phyloP scores from a whole-genome alignment of 2,113 vertebrate genomes.

The Trochalopteron elliotii region DNA sequence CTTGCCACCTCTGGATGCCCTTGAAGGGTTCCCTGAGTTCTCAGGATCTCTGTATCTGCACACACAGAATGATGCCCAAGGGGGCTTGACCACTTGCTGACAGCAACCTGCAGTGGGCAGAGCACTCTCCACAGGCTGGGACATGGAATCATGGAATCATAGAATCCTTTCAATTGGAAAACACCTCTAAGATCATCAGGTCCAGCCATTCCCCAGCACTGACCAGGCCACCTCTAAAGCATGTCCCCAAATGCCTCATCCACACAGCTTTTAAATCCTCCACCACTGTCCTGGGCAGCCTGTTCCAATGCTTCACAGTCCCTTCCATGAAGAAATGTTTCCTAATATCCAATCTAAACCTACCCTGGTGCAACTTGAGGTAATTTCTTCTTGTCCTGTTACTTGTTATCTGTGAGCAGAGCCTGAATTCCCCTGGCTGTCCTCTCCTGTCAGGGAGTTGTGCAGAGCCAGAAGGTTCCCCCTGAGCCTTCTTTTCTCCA shows the following conservation, averaged over 20 bases:
- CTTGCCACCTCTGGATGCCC: not conserved
- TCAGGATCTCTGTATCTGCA: not conserved
- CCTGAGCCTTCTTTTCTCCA: not conserved
- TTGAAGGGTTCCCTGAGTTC: not conserved
- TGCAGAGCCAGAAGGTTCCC: accelerated
- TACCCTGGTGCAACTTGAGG: not conserved
- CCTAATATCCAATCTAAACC: not conserved
- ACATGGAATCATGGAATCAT: not conserved
- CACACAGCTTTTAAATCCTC: not conserved
- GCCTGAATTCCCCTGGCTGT: accelerated
- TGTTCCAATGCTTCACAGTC: not conserved
- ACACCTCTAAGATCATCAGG: accelerated
- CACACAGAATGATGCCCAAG: accelerated
- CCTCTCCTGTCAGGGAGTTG: not conserved
- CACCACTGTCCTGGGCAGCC: not conserved
- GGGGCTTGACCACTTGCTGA: not conserved
- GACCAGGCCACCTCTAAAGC: not conserved
- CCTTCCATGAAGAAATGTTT: not conserved
- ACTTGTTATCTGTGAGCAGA: not conserved
- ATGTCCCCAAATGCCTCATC: not conserved
- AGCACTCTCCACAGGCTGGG: not conserved
- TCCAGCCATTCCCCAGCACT: not conserved
- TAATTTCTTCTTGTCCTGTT: not conserved
- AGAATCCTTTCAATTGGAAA: not conserved
- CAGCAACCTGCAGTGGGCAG: not conserved